These are phyloP conservation scores for Trachymyrmex cornetzi DNA, from an alignment of 1,140 invertebrate genomes.

Conservation along the genomic window DNA sequence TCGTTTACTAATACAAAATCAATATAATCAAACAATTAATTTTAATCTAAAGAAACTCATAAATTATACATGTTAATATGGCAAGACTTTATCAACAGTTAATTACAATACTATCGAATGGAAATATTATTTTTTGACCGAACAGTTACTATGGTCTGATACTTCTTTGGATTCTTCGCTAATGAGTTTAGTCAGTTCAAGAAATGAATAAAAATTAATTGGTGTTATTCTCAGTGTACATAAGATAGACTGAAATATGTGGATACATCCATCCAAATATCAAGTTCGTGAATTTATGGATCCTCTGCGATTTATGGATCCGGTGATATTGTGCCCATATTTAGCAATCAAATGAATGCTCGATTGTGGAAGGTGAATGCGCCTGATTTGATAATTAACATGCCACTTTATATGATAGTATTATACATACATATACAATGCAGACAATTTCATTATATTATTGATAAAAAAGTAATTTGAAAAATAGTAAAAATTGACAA, in stretches of 20 bases:
- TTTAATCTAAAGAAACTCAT: not conserved
- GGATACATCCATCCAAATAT: not conserved
- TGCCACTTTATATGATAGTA: not conserved
- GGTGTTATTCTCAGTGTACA: not conserved
- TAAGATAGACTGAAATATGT: slow-evolving; percentile 24
- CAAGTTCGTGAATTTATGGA: not conserved
- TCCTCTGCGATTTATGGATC: not conserved
- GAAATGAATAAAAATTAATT: slow-evolving; percentile 18
- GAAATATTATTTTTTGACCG: slow-evolving; percentile 3
- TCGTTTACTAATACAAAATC: not conserved
- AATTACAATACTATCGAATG: not conserved
- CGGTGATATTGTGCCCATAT: not conserved
- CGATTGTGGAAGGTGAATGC: not conserved
- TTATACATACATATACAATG: not conserved
- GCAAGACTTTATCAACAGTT: not conserved
- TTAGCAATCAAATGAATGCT: not conserved
- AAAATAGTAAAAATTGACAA: not conserved
- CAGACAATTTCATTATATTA: not conserved
- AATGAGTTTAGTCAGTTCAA: not conserved
- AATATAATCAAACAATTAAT: not conserved
- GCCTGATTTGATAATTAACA: slow-evolving; percentile 14
- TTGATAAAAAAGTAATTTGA: not conserved
- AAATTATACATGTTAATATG: not conserved
- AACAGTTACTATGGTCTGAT: not conserved
- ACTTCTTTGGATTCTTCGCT: not conserved